Percentiles rank a stretch among this genome's conserved stretches.
Conservation (phyloP, 35 echinoderm and acorn worm species). For the Stichopus chloronotus region DNA sequence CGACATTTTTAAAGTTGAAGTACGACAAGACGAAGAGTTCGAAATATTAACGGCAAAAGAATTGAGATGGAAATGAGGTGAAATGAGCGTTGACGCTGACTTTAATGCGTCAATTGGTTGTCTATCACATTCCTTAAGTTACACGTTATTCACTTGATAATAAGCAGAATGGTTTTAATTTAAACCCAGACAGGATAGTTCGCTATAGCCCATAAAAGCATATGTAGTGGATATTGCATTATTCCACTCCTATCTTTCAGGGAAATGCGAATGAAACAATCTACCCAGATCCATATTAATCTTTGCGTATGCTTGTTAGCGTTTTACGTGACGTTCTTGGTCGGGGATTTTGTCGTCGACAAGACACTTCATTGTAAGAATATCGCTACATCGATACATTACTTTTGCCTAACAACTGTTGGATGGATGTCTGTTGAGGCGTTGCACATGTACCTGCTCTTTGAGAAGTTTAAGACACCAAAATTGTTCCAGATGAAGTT, state of each 20-base stretch:
- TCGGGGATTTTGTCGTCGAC: not conserved
- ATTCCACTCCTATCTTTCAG: not conserved
- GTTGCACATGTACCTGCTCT: constrained; percentile 1
- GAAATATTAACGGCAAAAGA: too few relatives aligned
- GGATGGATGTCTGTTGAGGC: constrained; percentile 38
- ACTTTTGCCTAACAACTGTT: constrained; percentile 25
- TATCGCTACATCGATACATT: constrained; percentile 38
- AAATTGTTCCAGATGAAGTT: not conserved
- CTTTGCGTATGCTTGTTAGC: constrained; percentile 4
- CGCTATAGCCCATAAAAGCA: too few relatives aligned
- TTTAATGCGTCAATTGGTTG: too few relatives aligned
- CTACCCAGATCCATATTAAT: constrained; percentile 5
- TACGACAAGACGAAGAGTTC: too few relatives aligned
- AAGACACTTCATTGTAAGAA: not conserved
- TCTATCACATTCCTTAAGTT: too few relatives aligned
- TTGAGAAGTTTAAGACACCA: constrained; percentile 7
- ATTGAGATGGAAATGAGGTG: too few relatives aligned
- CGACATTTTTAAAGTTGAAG: too few relatives aligned
- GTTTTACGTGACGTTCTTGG: constrained; percentile 16
- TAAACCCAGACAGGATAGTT: too few relatives aligned
- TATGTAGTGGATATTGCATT: too few relatives aligned
- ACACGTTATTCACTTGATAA: too few relatives aligned
- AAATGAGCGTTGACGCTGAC: too few relatives aligned
- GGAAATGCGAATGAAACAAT: not conserved
- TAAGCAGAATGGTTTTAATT: too few relatives aligned